Evolutionary conservation across 2,113 vertebrate species (phyloP).

Genomic region (western clawed frog (Xenopus tropicalis)): UCB_Xtro_10.0 CM004450.2:98289001-98289500

Average conservation of each 20-base stretch:
- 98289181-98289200: slow-evolving; percentile 68
- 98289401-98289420: slow-evolving; percentile 10
- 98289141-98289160: slow-evolving; percentile 67
- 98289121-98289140: slow-evolving; percentile 56
- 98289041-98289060: slow-evolving; percentile 89
- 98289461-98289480: too few species aligned
- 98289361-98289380: slow-evolving; percentile 71
- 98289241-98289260: slow-evolving; percentile 57
- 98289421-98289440: neutral
- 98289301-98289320: slow-evolving; percentile 62
- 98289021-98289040: slow-evolving; percentile 87
- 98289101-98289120: slow-evolving; percentile 55
- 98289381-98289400: slow-evolving; percentile 71
- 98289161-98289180: slow-evolving; percentile 68
- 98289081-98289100: slow-evolving; percentile 98
- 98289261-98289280: slow-evolving; percentile 68
- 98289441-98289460: too few species aligned
- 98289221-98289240: slow-evolving; percentile 64
- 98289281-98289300: slow-evolving; percentile 56
- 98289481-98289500: too few species aligned
- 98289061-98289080: slow-evolving; percentile 86
- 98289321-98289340: slow-evolving; percentile 73
- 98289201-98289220: too few species aligned
- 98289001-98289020: slow-evolving; percentile 88
- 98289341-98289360: slow-evolving; percentile 62